Evolutionary conservation across 1,140 invertebrate genomes (phyloP), one percentile per base, ranked within the genome.

Genomic region (Aphelinus certus): DNA sequence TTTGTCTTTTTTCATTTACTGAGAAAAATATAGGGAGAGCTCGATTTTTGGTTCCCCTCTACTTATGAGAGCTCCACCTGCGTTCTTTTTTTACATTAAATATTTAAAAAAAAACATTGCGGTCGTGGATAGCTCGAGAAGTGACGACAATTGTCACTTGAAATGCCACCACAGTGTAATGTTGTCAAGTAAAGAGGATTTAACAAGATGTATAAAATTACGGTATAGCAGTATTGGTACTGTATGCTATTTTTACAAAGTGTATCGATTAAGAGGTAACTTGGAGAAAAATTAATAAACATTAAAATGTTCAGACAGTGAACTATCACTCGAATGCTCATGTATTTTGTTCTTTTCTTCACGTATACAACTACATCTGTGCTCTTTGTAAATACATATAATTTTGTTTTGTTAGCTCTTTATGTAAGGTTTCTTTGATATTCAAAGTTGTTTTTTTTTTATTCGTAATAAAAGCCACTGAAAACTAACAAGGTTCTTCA

Each of bases 181-280:
- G 82, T 80, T 77, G 81, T 80, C 79, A 80, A 80, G 78, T 81
- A 80, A 72, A 47, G 43, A 67, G 55, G 9, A 60, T 58, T 66
- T 46, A 49, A 81, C 77, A 80, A 78, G 79, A 75, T 83, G 79
- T 83, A 81, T 79, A 85, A 82, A 81, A 77, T 80, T 81, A 84
- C 76, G 79, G 72, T 81, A 84, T 85, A 82, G 78, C 82, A 84
- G 82, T 84, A 84, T 86, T 85, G 81, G 81, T 85, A 86, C 83
- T 81, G 81, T 85, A 84, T 85, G 78, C 81, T 86, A 86, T 86
- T 85, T 86, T 85, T 86, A 85, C 83, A 86, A 85, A 83, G 81
- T 85, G 82, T 86, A 86, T 81, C 79, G 71, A 82, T 81, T 84
- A 85, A 84, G 79, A 77, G 78, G 81, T 81, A 83, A 79, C 60